These are phyloP conservation scores for Macaria liturata DNA, from an alignment of 2,888 invertebrate genomes.

Conservation along the genomic window DNA sequence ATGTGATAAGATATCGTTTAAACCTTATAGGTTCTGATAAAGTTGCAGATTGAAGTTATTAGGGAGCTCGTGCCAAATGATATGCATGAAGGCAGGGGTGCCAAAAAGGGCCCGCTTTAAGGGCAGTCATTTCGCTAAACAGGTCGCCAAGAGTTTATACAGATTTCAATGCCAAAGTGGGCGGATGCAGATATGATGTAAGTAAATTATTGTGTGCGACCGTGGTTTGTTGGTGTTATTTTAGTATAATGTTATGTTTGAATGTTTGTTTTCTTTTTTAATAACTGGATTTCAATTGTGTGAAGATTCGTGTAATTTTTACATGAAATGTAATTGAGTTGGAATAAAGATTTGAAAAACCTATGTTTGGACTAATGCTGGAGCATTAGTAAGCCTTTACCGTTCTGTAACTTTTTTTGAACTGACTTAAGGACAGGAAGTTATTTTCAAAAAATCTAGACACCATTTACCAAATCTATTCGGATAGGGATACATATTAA, in stretches of 20 bases:
- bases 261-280: neutral
- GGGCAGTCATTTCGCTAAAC: conserved; percentile 8
- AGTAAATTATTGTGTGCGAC: neutral
- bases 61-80: conserved; percentile 19
- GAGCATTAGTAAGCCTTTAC: no score
- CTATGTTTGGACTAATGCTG: no score
- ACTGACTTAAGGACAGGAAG: no score
- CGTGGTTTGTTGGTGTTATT: neutral
- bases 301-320: no score
- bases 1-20: conserved; percentile 13
- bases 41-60: conserved; percentile 13
- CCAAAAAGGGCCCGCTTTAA: conserved; percentile 17
- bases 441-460: no score
- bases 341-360: no score
- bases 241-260: neutral
- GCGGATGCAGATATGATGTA: neutral
- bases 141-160: conserved; percentile 7
- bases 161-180: conserved; percentile 9
- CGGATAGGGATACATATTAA: no score
- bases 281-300: no score
- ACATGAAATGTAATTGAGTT: no score
- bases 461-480: no score
- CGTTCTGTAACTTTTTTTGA: no score
- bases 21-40: conserved; percentile 8
- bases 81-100: conserved; percentile 12